A percentile compares a stretch with the other conserved stretches of the same genome.
These are phyloP conservation scores for Zonitis immaculata DNA, from an alignment of 2,888 invertebrate genomes.

Conservation along the genomic window DNA sequence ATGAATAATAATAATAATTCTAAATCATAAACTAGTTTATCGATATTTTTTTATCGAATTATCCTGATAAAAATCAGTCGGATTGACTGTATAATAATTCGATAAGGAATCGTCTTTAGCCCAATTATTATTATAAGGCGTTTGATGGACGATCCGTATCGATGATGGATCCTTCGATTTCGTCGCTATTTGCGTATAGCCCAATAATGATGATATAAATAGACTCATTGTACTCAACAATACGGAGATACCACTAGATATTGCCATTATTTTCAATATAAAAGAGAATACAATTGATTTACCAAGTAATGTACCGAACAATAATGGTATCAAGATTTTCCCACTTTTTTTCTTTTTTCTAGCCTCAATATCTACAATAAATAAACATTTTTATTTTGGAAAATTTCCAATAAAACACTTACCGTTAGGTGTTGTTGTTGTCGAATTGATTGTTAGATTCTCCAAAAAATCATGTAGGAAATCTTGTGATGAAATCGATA, in stretches of 20 bases:
- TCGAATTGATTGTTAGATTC: not conserved
- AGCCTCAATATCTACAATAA: constrained; percentile 17
- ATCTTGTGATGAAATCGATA: not conserved
- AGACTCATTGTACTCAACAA: constrained; percentile 53
- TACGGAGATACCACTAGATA: constrained; percentile 59
- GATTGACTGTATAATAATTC: constrained; percentile 27
- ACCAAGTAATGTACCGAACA: constrained; percentile 60
- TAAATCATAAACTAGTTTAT: too few species aligned
- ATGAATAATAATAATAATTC: too few species aligned
- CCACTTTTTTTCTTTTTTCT: constrained; percentile 40
- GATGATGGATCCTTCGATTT: constrained; percentile 37
- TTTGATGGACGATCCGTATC: constrained; percentile 42
- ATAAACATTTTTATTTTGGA: not conserved
- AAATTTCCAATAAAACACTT: not conserved
- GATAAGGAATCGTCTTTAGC: constrained; percentile 44
- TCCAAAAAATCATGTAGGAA: not conserved
- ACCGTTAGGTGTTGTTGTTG: not conserved
- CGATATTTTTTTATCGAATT: not conserved
- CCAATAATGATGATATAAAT: constrained; percentile 59
- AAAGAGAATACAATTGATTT: constrained; percentile 65
- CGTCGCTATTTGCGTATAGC: constrained; percentile 52
- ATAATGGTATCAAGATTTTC: constrained; percentile 57
- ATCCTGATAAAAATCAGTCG: constrained; percentile 4
- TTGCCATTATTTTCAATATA: constrained; percentile 63
- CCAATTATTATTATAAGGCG: constrained; percentile 48